Percentiles rank a stretch among this genome's conserved stretches.
These are phyloP conservation scores for Villa cingulata DNA, from an alignment of 2,888 invertebrate species.

Conservation along the genomic window DNA sequence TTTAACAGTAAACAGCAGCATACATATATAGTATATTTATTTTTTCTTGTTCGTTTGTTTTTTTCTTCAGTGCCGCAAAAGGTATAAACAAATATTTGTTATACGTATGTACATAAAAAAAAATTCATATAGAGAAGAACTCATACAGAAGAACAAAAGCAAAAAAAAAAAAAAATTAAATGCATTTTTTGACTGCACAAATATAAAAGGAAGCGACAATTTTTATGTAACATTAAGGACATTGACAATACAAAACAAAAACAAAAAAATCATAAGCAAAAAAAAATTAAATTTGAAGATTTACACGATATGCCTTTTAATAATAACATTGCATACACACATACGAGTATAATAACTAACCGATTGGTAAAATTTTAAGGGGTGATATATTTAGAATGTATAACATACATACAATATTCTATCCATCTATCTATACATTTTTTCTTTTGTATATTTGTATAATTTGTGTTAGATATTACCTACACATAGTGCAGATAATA, in stretches of 20 bases:
- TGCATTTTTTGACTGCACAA: background rate
- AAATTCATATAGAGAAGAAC: background rate
- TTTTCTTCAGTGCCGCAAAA: constrained; percentile 11
- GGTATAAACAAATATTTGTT: constrained; percentile 14
- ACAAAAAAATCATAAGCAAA: no score
- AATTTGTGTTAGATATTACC: no score
- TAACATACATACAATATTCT: no score
- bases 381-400: no score
- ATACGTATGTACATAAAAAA: background rate
- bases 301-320: constrained; percentile 11
- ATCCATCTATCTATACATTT: no score
- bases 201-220: constrained; percentile 2
- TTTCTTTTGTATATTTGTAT: no score
- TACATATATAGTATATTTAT: no score
- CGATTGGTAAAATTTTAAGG: no score
- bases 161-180: background rate
- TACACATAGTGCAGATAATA: no score
- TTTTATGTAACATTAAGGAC: constrained; percentile 11
- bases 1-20: no score
- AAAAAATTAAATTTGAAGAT: constrained; percentile 4
- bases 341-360: no score
- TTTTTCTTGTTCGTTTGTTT: constrained; percentile 1
- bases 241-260: no score
- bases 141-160: background rate
- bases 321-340: background rate